phyloP scores from a whole-genome alignment of 2,113 vertebrate species.

The Rhea americana region DNA sequence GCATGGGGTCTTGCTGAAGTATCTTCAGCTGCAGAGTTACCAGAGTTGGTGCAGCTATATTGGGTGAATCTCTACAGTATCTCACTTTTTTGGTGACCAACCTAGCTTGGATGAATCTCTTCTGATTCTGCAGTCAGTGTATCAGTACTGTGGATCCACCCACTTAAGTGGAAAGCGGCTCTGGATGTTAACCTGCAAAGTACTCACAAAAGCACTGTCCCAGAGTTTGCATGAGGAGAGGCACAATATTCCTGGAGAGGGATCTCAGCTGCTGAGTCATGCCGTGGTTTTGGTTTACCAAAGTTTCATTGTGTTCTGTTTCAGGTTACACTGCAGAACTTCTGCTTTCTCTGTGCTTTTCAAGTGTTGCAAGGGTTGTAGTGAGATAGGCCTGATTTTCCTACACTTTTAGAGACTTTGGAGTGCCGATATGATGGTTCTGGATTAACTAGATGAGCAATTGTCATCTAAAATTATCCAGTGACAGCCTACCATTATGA shows the following conservation, averaged over 20 bases:
- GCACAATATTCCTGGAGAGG: background rate
- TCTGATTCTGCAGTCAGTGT: background rate
- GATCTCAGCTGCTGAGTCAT: background rate
- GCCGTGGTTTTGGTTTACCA: background rate
- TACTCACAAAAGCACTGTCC: rapidly evolving
- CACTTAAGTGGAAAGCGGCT: rapidly evolving
- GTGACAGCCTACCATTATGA: background rate
- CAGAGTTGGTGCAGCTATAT: background rate
- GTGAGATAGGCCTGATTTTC: background rate
- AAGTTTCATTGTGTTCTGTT: background rate
- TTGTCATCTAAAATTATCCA: background rate
- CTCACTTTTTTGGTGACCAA: background rate
- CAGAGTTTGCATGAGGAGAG: background rate
- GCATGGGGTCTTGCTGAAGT: background rate
- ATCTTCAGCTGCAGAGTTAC: background rate
- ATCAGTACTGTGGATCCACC: background rate
- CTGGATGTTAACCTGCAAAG: rapidly evolving
- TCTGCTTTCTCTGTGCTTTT: background rate
- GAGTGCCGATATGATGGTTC: background rate
- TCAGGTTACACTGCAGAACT: background rate
- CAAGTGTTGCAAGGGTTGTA: background rate
- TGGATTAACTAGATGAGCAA: background rate
- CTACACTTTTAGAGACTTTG: background rate
- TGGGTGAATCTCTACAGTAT: background rate
- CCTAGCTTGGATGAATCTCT: background rate